phyloP scores from a whole-genome alignment of 2,113 vertebrate genomes.

The Colossoma macropomum region DNA sequence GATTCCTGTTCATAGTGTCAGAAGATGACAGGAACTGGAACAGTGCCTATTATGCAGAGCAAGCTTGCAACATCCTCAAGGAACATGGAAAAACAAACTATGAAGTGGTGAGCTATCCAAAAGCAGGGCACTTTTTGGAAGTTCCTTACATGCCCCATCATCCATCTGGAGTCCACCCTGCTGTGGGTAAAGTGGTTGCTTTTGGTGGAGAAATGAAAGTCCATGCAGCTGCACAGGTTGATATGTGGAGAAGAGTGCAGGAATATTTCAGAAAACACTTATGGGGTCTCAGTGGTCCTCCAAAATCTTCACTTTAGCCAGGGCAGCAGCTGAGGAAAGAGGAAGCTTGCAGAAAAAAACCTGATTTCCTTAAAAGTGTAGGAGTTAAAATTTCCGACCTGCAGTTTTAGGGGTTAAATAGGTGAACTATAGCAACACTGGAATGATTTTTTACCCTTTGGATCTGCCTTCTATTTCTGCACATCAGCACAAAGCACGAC shows the following conservation, averaged over 20 bases:
- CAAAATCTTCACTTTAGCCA: slow-evolving; percentile 3
- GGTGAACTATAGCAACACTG: too few relatives aligned
- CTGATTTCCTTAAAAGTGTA: too few relatives aligned
- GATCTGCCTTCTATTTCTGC: too few relatives aligned
- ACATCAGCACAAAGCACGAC: too few relatives aligned
- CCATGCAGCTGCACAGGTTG: slow-evolving; percentile 82
- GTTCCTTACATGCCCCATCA: slow-evolving; percentile 84
- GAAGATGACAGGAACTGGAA: slow-evolving; percentile 91
- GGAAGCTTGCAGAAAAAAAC: background rate
- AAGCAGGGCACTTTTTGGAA: slow-evolving; percentile 89
- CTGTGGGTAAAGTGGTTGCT: slow-evolving; percentile 67
- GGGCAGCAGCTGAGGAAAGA: background rate
- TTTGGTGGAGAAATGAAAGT: slow-evolving; percentile 87
- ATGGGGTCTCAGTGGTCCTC: background rate
- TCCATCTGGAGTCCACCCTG: slow-evolving; percentile 75
- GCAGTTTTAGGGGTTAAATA: too few relatives aligned
- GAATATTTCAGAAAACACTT: slow-evolving; percentile 80
- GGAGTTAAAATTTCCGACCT: too few relatives aligned
- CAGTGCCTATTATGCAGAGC: slow-evolving; percentile 78
- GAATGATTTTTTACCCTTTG: too few relatives aligned
- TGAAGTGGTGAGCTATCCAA: slow-evolving; percentile 81
- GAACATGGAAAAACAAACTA: slow-evolving; percentile 80
- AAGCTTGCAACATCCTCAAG: slow-evolving; percentile 76
- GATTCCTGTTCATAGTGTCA: slow-evolving; percentile 84
- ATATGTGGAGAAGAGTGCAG: slow-evolving; percentile 83